A percentile compares a stretch with the other conserved stretches of the same genome.
These are phyloP conservation scores for Holothuria scabra DNA, from an alignment of 53 echinoderm and acorn worm species.

Conservation along the genomic window DNA sequence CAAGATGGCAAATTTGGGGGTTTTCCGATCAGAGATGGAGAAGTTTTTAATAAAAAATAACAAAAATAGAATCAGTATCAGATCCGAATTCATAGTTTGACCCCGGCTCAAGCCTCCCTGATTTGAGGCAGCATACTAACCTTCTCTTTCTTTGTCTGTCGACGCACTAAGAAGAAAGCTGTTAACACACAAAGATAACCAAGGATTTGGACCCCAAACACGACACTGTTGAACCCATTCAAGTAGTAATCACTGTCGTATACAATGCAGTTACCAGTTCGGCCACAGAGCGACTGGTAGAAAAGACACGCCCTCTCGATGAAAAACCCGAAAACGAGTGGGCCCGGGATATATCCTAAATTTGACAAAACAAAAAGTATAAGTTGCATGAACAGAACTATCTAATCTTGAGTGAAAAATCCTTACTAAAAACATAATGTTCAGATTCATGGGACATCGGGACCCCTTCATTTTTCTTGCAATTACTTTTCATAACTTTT, in stretches of 20 bases:
- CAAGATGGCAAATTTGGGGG: too few species aligned
- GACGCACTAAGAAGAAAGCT: neutral
- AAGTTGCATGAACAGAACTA: too few species aligned
- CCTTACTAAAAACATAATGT: neutral
- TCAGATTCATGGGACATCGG: neutral
- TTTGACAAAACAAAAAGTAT: too few species aligned
- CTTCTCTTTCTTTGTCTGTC: slow-evolving; percentile 6
- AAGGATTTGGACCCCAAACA: neutral
- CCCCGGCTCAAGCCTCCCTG: too few species aligned
- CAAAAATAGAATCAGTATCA: too few species aligned
- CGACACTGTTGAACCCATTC: slow-evolving; percentile 3
- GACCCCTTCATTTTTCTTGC: neutral
- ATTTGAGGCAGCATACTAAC: too few species aligned
- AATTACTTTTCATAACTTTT: too few species aligned
- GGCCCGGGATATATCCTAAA: slow-evolving; percentile 31
- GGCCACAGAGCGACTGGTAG: slow-evolving; percentile 19
- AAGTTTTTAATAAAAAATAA: too few species aligned
- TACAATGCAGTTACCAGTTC: slow-evolving; percentile 20
- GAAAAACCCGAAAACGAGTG: slow-evolving; percentile 28
- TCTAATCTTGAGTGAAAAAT: neutral
- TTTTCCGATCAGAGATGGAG: too few species aligned
- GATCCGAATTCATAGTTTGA: too few species aligned
- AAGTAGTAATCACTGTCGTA: slow-evolving; percentile 9
- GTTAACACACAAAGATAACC: slow-evolving; percentile 4
- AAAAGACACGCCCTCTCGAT: slow-evolving; percentile 14